Percentiles rank a stretch among this genome's conserved stretches.
These are phyloP conservation scores for Spinibarbus caldwelli DNA, from an alignment of 2,797 vertebrate species.

Conservation along the genomic window DNA sequence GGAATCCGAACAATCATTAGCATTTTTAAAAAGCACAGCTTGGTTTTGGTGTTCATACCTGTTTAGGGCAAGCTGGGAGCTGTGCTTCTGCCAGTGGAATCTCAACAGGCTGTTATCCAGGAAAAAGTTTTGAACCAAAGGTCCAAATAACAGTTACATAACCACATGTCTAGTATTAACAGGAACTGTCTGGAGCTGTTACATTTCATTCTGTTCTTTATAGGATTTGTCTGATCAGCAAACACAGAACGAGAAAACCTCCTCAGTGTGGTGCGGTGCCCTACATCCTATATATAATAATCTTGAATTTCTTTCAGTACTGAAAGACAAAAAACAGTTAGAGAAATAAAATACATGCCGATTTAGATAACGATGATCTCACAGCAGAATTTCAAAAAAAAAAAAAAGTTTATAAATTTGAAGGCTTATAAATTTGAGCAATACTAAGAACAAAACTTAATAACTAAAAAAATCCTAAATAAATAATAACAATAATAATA, in stretches of 20 bases:
- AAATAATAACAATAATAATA: too few relatives aligned
- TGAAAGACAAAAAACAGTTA: background rate
- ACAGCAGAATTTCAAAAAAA: background rate
- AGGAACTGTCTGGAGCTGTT: background rate
- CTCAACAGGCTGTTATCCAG: slow-evolving; percentile 32
- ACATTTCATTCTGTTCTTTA: background rate
- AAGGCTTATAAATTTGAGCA: background rate
- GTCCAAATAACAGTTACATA: slow-evolving; percentile 12
- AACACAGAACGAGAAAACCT: background rate
- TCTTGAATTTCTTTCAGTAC: background rate
- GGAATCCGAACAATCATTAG: background rate
- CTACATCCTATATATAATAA: background rate
- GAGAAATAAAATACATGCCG: background rate
- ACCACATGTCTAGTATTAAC: background rate
- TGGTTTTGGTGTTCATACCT: background rate
- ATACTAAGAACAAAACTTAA: background rate
- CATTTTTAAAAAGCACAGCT: background rate
- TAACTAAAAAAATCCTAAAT: background rate
- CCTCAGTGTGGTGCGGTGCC: background rate
- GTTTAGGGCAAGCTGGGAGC: background rate
- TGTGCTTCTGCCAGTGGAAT: background rate
- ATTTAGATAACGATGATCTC: background rate
- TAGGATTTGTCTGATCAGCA: background rate
- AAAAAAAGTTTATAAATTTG: background rate
- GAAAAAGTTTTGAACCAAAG: slow-evolving; percentile 9